These are phyloP conservation scores for Acanthosepion lycidas DNA, from an alignment of 2,888 invertebrate species.

Conservation along the genomic window DNA sequence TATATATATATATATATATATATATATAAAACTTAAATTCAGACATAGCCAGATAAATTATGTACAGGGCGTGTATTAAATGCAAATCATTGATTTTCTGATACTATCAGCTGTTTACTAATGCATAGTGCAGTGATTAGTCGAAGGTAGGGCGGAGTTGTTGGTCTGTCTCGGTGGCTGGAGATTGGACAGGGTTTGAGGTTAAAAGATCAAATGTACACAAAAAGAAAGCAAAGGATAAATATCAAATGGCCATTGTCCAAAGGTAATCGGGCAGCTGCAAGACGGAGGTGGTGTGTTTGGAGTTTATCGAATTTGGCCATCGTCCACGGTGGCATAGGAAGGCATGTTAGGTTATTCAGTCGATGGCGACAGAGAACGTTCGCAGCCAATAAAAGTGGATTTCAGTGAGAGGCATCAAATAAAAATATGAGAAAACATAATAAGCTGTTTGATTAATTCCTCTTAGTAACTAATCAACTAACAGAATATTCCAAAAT, in stretches of 20 bases:
- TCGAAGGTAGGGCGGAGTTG: not conserved
- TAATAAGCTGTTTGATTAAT: no score
- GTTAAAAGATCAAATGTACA: not conserved
- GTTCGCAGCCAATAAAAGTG: not conserved
- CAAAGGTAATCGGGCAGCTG: not conserved
- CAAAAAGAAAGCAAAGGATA: not conserved
- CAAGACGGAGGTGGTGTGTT: not conserved
- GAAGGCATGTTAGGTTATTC: not conserved
- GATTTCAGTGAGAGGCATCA: no score
- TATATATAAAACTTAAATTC: not conserved
- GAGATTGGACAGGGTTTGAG: not conserved
- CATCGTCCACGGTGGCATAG: not conserved
- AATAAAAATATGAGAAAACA: no score
- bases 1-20: not conserved
- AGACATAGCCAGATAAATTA: not conserved
- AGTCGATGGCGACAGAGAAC: not conserved
- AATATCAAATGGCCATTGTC: constrained; percentile 1
- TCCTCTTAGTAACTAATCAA: no score
- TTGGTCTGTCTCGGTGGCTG: not conserved
- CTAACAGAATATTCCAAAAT: no score
- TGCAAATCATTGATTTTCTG: not conserved
- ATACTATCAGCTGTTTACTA: not conserved
- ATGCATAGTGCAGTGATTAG: not conserved
- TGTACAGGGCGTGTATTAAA: not conserved
- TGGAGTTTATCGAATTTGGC: not conserved